Evolutionary conservation across 2,888 invertebrate species (phyloP).

Genomic region (Argynnis bischoffii): DNA sequence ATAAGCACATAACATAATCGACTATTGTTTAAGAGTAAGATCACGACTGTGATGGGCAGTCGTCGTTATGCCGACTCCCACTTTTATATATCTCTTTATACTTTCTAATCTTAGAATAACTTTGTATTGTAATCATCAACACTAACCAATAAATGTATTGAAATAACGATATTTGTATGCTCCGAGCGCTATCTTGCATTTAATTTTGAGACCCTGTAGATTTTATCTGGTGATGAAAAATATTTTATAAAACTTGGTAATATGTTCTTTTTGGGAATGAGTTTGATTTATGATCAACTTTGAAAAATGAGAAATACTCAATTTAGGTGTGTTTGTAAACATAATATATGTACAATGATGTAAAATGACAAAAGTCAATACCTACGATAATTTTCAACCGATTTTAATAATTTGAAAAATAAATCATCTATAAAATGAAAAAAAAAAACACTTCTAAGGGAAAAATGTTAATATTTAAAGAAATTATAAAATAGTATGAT

Average conservation of each 20-base stretch:
- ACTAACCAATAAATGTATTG: constrained; percentile 39
- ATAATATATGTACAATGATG: no score
- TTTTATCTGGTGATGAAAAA: constrained; percentile 31
- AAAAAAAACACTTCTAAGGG: no score
- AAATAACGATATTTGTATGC: constrained; percentile 40
- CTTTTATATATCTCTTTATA: constrained; percentile 46
- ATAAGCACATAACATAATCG: constrained; percentile 69
- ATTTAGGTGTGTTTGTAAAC: no score
- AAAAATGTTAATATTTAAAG: no score
- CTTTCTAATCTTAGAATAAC: constrained; percentile 46
- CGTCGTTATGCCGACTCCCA: constrained; percentile 43
- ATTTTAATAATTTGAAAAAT: no score
- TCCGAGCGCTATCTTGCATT: constrained; percentile 22
- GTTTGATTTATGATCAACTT: no score
- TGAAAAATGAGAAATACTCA: no score
- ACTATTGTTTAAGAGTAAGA: constrained; percentile 65
- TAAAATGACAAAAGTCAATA: no score
- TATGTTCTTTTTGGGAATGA: no score
- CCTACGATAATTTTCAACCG: no score
- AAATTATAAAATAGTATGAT: no score
- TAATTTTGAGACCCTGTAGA: constrained; percentile 31
- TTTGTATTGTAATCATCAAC: constrained; percentile 44
- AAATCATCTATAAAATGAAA: no score
- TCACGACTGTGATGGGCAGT: constrained; percentile 71
- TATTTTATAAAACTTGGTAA: constrained; percentile 11